Evolutionary conservation across 2,797 vertebrate genomes (phyloP).

Genomic region (Microhierax caerulescens): DNA sequence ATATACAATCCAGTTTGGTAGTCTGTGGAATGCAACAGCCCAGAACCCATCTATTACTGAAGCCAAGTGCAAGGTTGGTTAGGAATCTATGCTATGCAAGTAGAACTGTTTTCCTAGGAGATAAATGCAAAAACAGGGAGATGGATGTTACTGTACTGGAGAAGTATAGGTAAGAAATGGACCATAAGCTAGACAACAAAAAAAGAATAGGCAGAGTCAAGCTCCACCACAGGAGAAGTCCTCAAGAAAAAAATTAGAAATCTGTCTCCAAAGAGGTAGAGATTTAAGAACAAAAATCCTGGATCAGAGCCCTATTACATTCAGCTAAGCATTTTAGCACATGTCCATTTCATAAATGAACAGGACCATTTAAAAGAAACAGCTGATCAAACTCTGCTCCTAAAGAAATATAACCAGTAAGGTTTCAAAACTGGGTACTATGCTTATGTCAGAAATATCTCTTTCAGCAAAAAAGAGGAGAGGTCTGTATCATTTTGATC

Average conservation of each 20-base stretch:
- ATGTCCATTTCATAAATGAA: not conserved
- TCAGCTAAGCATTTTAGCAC: not conserved
- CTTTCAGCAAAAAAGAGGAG: not conserved
- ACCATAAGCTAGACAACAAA: not conserved
- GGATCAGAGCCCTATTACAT: not conserved
- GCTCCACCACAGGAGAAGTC: not conserved
- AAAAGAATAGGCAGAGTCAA: not conserved
- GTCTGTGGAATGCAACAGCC: not conserved
- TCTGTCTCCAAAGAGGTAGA: not conserved
- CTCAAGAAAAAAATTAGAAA: not conserved
- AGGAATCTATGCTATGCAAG: not conserved
- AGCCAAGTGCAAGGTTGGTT: not conserved
- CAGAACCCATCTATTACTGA: conserved; percentile 35
- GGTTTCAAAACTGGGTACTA: not conserved
- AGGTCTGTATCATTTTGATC: not conserved
- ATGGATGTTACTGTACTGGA: not conserved
- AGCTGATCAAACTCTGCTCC: not conserved
- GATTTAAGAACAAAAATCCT: not conserved
- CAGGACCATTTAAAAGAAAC: not conserved
- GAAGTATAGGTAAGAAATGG: not conserved
- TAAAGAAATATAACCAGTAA: not conserved
- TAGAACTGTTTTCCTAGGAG: not conserved
- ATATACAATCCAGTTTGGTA: not conserved
- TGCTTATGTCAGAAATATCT: not conserved
- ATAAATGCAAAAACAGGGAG: not conserved